phyloP scores from a whole-genome alignment of 2,888 invertebrate species.

The Magallana nippona region DNA sequence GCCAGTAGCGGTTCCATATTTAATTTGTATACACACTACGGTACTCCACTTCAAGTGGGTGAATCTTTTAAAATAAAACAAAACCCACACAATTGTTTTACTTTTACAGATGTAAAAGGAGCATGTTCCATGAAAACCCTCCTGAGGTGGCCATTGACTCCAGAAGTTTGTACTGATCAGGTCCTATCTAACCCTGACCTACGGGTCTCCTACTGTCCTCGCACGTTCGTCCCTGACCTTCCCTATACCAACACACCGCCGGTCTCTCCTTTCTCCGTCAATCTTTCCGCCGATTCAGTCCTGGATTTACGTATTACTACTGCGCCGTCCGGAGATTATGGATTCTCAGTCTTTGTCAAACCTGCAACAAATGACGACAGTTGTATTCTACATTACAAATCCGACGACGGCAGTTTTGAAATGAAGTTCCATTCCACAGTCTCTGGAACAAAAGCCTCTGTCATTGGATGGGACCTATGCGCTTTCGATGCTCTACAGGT shows the following conservation, averaged over 20 bases:
- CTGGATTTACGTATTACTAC: neutral
- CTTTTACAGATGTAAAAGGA: neutral
- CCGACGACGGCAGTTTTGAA: neutral
- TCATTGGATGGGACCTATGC: neutral
- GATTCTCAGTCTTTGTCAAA: neutral
- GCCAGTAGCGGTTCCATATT: too few relatives aligned
- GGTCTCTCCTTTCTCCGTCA: neutral
- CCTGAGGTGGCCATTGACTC: neutral
- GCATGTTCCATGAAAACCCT: neutral
- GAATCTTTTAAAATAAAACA: too few relatives aligned
- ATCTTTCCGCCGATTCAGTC: neutral
- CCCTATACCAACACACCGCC: neutral
- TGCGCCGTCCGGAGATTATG: neutral
- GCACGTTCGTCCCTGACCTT: neutral
- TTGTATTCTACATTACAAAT: slow-evolving; percentile 3
- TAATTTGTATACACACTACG: too few relatives aligned
- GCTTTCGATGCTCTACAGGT: neutral
- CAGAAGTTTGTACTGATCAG: neutral
- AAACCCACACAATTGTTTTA: too few relatives aligned
- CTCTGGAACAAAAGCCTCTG: neutral
- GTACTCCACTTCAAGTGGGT: too few relatives aligned
- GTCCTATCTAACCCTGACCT: neutral
- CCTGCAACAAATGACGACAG: neutral
- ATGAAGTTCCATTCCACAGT: neutral
- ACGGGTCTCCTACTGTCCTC: neutral